Conservation (phyloP, 64 coral and sea anemone genomes). For the Anthopleura sola region DNA sequence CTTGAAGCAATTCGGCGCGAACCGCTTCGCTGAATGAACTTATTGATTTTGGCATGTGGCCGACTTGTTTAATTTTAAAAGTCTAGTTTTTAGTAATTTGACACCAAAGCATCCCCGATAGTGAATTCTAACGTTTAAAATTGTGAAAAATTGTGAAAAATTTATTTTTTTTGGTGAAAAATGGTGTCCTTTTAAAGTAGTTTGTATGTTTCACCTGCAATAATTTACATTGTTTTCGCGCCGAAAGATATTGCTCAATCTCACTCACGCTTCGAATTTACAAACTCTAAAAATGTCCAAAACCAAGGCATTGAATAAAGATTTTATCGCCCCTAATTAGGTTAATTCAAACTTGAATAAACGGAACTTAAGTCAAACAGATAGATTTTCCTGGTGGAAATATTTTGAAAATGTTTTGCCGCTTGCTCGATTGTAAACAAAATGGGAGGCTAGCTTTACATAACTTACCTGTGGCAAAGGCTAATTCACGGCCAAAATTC, state of each 20-base stretch:
- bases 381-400: neutral
- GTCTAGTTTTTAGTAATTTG: neutral
- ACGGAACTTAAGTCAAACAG: neutral
- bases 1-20: neutral
- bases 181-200: neutral
- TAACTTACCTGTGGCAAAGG: too few species aligned
- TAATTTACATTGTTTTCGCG: neutral
- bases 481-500: too few species aligned
- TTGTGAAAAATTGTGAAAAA: neutral
- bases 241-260: neutral
- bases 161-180: neutral
- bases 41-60: neutral
- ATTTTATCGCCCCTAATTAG: neutral
- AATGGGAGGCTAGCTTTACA: neutral
- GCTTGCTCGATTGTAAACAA: neutral
- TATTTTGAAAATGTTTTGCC: neutral
- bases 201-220: neutral
- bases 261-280: neutral
- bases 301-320: neutral
- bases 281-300: neutral
- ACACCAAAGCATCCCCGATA: neutral
- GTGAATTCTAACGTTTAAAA: neutral
- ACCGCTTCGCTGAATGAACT: neutral
- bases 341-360: neutral
- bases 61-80: neutral